phyloP scores from a whole-genome alignment of 2,888 invertebrate species.

The Leucozona laternaria region DNA sequence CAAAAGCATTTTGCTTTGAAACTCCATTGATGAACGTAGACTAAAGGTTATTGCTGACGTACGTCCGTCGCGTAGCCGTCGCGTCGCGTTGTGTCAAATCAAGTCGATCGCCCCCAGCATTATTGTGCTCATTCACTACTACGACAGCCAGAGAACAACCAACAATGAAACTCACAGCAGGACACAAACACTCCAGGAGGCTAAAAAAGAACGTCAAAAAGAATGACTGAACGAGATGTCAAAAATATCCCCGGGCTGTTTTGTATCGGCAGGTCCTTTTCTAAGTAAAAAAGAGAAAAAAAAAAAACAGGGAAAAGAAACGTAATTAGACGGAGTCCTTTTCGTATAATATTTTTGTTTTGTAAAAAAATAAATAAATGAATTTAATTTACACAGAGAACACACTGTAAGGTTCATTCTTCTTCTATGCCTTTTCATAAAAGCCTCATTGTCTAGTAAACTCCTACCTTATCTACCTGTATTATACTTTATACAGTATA shows the following conservation, averaged over 20 bases:
- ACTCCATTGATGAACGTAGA: slow-evolving; percentile 24
- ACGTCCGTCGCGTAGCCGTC: no score
- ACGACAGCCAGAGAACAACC: slow-evolving; percentile 36
- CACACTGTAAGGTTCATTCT: slow-evolving; percentile 21
- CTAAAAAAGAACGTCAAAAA: slow-evolving; percentile 62
- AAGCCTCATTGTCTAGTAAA: slow-evolving; percentile 35
- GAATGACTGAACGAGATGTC: slow-evolving; percentile 66
- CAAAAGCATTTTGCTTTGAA: slow-evolving; percentile 3
- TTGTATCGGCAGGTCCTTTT: slow-evolving; percentile 62
- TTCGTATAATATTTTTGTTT: slow-evolving; percentile 42
- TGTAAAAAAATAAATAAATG: slow-evolving; percentile 28
- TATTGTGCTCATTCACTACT: slow-evolving; percentile 43
- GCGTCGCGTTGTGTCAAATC: not conserved
- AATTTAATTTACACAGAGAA: slow-evolving; percentile 8
- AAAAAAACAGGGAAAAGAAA: slow-evolving; percentile 30
- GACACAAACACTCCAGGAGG: slow-evolving; percentile 68
- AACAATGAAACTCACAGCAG: slow-evolving; percentile 63
- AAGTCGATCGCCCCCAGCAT: slow-evolving; percentile 38
- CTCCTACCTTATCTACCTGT: slow-evolving; percentile 44
- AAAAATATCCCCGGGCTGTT: slow-evolving; percentile 69
- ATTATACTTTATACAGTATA: not conserved
- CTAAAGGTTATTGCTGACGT: slow-evolving; percentile 43
- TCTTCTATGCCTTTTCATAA: slow-evolving; percentile 22
- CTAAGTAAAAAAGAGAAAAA: not conserved
- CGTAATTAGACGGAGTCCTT: slow-evolving; percentile 67